Conservation (phyloP, 2,113 vertebrate species). For the Cynocephalus volans region DNA sequence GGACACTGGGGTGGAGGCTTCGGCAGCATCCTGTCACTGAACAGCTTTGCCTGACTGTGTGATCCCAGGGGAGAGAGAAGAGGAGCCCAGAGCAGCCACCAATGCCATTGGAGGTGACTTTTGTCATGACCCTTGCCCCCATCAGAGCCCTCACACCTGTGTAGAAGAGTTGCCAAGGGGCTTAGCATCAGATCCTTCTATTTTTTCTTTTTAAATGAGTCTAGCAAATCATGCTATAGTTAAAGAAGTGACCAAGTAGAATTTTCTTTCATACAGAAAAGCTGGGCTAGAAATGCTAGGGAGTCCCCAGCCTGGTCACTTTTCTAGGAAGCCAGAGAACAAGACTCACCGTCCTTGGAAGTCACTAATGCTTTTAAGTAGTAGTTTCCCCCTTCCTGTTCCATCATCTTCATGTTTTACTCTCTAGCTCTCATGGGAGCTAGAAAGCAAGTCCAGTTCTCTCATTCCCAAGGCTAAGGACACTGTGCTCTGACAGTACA, state of each 20-base stretch:
- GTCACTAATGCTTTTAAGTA: neutral
- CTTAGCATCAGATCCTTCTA: neutral
- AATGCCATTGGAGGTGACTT: constrained; percentile 91
- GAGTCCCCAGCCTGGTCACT: neutral
- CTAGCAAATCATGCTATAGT: neutral
- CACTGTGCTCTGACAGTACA: rapidly evolving
- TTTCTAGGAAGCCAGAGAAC: neutral
- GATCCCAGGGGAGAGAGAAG: constrained; percentile 86
- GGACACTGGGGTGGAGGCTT: constrained; percentile 66
- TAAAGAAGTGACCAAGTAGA: neutral
- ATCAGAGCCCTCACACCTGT: constrained; percentile 59
- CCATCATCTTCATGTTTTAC: neutral
- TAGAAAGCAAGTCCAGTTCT: neutral
- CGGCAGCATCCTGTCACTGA: constrained; percentile 84
- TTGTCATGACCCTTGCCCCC: constrained; percentile 75
- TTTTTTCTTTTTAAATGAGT: neutral
- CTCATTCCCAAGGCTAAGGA: neutral
- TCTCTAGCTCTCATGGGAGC: neutral
- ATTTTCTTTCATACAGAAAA: constrained; percentile 31
- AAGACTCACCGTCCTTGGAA: neutral
- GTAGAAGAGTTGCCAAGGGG: neutral
- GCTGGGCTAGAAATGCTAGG: neutral
- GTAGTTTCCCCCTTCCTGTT: too few species aligned
- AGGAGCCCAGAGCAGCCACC: constrained; percentile 82
- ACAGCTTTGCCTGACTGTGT: constrained; percentile 89